A percentile compares a stretch with the other conserved stretches of the same genome.
Evolutionary conservation across 64 coral and sea anemone species (phyloP).

Genomic region (Dendronephthya gigantea): DNA sequence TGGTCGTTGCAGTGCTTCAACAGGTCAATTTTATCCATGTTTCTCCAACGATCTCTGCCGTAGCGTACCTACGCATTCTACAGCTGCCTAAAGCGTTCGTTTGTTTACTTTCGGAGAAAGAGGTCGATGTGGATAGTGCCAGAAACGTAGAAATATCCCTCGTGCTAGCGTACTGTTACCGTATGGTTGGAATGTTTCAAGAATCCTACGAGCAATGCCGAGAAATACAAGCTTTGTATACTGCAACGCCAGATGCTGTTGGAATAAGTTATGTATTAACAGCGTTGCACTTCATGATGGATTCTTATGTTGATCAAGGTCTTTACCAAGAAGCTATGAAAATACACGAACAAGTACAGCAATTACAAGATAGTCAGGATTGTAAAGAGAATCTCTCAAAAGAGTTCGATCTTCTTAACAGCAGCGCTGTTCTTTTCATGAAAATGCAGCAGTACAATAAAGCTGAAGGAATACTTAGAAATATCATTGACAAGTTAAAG

Average conservation of each 20-base stretch:
- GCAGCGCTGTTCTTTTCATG: background rate
- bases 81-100: background rate
- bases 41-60: background rate
- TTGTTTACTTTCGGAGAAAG: constrained; percentile 6
- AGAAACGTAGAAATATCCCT: background rate
- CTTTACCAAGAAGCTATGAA: background rate
- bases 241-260: background rate
- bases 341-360: background rate
- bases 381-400: background rate
- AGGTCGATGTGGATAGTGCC: background rate
- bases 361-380: background rate
- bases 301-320: background rate
- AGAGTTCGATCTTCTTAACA: background rate
- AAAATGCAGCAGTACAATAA: background rate
- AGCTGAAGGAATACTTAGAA: background rate
- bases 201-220: background rate
- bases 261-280: background rate
- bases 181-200: background rate
- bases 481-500: background rate
- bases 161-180: background rate
- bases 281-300: background rate
- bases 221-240: background rate
- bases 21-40: background rate
- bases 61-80: background rate
- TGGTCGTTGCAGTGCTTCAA: background rate